Conservation (phyloP, 2,797 vertebrate genomes). For the Epinephelus awoara region DNA sequence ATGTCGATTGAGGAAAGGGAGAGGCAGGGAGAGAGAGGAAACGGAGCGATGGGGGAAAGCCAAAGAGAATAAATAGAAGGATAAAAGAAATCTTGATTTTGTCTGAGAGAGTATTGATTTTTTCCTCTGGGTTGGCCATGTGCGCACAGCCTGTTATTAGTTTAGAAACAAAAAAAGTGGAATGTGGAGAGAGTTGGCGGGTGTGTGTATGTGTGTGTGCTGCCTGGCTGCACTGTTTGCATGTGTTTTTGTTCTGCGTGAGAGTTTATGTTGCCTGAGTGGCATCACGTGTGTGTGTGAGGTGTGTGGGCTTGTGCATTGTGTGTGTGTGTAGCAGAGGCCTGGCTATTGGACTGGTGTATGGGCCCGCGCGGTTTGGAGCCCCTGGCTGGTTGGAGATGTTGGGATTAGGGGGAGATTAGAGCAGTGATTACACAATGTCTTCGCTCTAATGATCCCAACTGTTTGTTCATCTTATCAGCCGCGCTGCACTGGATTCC, state of each 20-base stretch:
- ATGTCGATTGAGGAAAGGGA: conserved; percentile 63
- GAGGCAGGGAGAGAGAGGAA: conserved; percentile 42
- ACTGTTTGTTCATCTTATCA: conserved; percentile 91
- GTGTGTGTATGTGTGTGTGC: conserved; percentile 33
- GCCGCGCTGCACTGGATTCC: conserved; percentile 83
- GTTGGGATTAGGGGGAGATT: conserved; percentile 88
- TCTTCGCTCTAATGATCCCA: conserved; percentile 90
- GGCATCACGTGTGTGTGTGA: conserved; percentile 48
- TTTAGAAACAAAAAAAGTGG: conserved; percentile 82
- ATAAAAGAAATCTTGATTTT: conserved; percentile 90
- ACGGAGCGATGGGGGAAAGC: conserved; percentile 55
- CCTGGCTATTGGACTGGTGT: conserved; percentile 62
- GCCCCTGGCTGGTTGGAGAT: conserved; percentile 80
- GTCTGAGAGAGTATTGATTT: conserved; percentile 89
- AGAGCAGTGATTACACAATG: conserved; percentile 88
- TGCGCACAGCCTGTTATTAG: conserved; percentile 86
- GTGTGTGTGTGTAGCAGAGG: conserved; percentile 36
- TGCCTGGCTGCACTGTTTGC: conserved; percentile 53
- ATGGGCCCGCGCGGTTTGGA: conserved; percentile 62
- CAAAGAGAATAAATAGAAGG: conserved; percentile 76
- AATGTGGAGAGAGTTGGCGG: conserved; percentile 53
- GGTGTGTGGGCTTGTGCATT: conserved; percentile 36
- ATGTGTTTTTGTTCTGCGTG: conserved; percentile 53
- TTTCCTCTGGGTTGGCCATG: conserved; percentile 84
- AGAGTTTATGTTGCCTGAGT: conserved; percentile 58